Evolutionary conservation across 2,888 invertebrate species (phyloP), one percentile per base, ranked within the genome.

Genomic region (Plagiodera versicolora): DNA sequence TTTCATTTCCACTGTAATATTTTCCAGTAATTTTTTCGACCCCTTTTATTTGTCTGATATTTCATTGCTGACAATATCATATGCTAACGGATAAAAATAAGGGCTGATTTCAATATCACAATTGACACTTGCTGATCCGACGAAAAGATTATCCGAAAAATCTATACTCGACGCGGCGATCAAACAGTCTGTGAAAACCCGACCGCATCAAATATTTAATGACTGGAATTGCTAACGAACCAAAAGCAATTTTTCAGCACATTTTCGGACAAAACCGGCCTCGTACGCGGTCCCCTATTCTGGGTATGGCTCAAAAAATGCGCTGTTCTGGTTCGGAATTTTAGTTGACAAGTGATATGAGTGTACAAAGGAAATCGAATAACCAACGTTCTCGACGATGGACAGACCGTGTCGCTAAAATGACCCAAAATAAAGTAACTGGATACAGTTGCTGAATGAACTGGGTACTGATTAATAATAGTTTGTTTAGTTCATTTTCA

Each of bases 241-340:
- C 32, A 45, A 56, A 60, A 51, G 48, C 46, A 56, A 46, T 56
- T 60, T 60, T 56, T 56, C 55, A 56, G 55, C 56, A 51, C 28
- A 60, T 65, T 68, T 65, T 65, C 64, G 62, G 61, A 62, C 59
- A 58, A 50, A 48, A 14, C 19, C 46, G 20, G 51, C 51, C 48
- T 57, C 17, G 66, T 66, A 62, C 67, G 69, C 65, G 67, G 67
- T 67, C 61, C 60, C 61, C 56, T 61, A 60, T 66, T 66, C 14
- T 6, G 50, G 64, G 61, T 64, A 51, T 58, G 49, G 46, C 50
- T 60, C 61, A 56, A 71, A 71, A 70, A 70, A 71, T 68, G 67
- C 69, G 75, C 77, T 75, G 76, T 75, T 73, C 74, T 72, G 67
- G 74, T 74, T 74, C 70, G 67, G 70, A 72, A 68, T 72, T 72